Conservation (phyloP, 2,113 vertebrate genomes). For the Proteles cristata region DNA sequence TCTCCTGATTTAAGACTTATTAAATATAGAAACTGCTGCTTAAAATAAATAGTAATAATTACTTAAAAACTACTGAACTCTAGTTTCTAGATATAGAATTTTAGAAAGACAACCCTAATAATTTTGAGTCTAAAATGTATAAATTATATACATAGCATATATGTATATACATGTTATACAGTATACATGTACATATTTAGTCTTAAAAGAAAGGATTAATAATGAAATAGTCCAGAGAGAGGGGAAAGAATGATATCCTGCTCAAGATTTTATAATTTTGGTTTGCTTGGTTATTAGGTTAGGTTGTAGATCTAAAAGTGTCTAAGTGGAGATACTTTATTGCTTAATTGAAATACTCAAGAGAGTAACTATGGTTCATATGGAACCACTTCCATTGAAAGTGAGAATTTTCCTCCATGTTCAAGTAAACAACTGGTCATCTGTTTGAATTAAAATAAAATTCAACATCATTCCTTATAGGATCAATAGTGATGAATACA, state of each 20-base stretch:
- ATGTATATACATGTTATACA: neutral
- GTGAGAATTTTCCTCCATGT: neutral
- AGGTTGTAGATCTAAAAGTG: neutral
- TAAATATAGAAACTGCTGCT: neutral
- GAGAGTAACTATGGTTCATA: neutral
- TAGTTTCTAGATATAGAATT: neutral
- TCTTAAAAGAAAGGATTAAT: neutral
- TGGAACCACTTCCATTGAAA: neutral
- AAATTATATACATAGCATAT: neutral
- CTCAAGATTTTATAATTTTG: neutral
- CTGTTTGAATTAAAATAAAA: constrained; percentile 18
- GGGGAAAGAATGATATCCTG: neutral
- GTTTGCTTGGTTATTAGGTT: neutral
- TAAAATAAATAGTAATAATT: neutral
- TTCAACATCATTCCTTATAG: neutral
- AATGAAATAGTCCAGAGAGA: neutral
- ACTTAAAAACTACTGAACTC: neutral
- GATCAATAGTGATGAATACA: neutral
- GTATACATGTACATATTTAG: neutral
- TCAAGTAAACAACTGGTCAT: neutral
- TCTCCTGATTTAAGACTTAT: constrained; percentile 11
- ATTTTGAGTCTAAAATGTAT: neutral
- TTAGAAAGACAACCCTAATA: neutral
- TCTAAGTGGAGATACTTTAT: neutral
- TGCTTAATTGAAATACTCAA: neutral